phyloP scores from a whole-genome alignment of 2,888 invertebrate genomes.

The Meloe dianella region DNA sequence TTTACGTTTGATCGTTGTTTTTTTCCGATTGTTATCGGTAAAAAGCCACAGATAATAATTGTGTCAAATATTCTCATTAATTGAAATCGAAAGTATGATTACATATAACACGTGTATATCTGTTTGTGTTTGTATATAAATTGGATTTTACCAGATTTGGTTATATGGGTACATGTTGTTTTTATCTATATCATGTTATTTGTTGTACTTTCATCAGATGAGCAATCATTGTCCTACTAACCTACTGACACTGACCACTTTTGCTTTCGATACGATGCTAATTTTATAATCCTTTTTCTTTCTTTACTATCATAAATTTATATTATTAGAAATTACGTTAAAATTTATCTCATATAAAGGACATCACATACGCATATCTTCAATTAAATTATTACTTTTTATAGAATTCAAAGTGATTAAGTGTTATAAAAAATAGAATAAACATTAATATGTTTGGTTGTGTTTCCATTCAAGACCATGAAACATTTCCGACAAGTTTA shows the following conservation, averaged over 20 bases:
- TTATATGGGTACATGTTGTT: neutral
- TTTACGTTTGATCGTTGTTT: too few relatives aligned
- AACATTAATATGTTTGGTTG: neutral
- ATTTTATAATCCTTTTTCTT: constrained; percentile 22
- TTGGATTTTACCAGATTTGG: constrained; percentile 39
- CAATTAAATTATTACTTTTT: neutral
- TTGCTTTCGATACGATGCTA: constrained; percentile 36
- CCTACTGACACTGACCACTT: constrained; percentile 52
- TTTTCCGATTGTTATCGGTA: neutral
- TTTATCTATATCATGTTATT: neutral
- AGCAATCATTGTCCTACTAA: constrained; percentile 37
- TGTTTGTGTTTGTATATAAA: too few relatives aligned
- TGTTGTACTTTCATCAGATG: neutral
- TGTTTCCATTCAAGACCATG: neutral
- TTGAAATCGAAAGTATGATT: neutral
- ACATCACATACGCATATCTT: neutral
- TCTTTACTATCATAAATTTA: constrained; percentile 18
- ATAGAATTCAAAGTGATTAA: neutral
- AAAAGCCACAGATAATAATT: neutral
- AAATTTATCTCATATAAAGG: neutral
- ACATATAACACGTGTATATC: neutral
- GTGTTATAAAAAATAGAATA: neutral
- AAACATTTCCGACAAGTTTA: constrained; percentile 4
- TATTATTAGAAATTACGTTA: constrained; percentile 5
- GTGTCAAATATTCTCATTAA: neutral